Conservation (phyloP, 2,113 vertebrate genomes). For the Lophius piscatorius region DNA sequence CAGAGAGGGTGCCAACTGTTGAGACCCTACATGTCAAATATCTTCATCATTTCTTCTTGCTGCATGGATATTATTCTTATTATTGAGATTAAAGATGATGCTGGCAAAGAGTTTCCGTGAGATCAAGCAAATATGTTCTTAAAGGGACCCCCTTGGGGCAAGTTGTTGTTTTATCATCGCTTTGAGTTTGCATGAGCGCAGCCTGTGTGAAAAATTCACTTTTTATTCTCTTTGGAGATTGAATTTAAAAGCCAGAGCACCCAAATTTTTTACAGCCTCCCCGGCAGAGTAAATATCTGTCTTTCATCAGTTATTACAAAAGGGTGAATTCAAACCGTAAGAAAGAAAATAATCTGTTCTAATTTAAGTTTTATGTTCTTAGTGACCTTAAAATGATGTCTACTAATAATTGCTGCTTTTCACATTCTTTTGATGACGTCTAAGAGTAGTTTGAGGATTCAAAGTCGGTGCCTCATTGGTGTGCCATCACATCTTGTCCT, state of each 20-base stretch:
- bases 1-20: slow-evolving; percentile 14
- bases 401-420: no score
- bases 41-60: slow-evolving; percentile 4
- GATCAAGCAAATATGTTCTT: background rate
- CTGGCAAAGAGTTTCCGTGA: background rate
- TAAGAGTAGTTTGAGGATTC: no score
- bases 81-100: background rate
- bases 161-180: background rate
- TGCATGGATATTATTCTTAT: slow-evolving; percentile 6
- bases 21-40: slow-evolving; percentile 15
- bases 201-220: slow-evolving; percentile 12
- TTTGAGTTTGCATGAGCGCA: background rate
- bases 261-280: slow-evolving; percentile 56
- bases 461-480: no score
- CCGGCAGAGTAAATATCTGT: slow-evolving; percentile 39
- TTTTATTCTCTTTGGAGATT: slow-evolving; percentile 32
- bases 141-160: background rate
- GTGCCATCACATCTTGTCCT: no score
- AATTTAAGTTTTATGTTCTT: no score
- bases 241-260: slow-evolving; percentile 48
- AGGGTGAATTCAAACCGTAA: slow-evolving; percentile 57
- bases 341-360: no score
- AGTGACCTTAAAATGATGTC: no score
- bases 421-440: no score
- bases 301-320: slow-evolving; percentile 66